Evolutionary conservation across 2,113 vertebrate genomes (phyloP).

Genomic region (Eublepharis macularius): DNA sequence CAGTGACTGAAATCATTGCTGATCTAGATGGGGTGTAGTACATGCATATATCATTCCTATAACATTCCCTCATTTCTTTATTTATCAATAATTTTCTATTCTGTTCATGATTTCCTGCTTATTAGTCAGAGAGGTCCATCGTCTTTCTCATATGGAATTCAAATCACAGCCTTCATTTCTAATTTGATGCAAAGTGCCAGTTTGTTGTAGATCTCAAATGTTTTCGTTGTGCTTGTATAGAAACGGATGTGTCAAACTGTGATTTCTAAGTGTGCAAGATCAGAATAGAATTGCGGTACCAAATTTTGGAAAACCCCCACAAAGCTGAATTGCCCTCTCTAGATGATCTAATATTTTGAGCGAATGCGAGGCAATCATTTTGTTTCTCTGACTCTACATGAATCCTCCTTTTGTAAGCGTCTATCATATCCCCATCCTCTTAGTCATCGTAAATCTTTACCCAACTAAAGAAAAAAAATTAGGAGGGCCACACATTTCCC

Average conservation of each 20-base stretch:
- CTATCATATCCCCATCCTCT: not conserved
- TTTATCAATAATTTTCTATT: no score
- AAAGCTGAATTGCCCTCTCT: not conserved
- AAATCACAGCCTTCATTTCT: not conserved
- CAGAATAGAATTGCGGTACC: not conserved
- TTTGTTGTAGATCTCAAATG: not conserved
- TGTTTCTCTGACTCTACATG: not conserved
- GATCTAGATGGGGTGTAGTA: no score
- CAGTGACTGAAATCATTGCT: no score
- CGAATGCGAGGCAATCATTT: not conserved
- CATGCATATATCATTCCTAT: no score
- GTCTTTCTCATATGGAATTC: not conserved
- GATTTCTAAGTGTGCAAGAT: not conserved
- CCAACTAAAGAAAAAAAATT: not conserved
- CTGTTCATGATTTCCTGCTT: not conserved
- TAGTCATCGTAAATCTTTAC: not conserved
- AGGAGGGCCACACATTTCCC: no score
- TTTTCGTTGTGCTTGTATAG: not conserved
- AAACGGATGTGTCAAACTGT: not conserved
- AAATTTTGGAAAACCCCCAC: not conserved
- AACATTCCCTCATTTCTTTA: no score
- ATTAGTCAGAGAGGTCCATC: not conserved
- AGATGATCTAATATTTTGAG: not conserved
- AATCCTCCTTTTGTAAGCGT: not conserved
- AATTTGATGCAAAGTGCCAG: not conserved